A percentile compares a stretch with the other conserved stretches of the same genome.
phyloP scores from a whole-genome alignment of 2,797 vertebrate species.

The Hylomyscus alleni region DNA sequence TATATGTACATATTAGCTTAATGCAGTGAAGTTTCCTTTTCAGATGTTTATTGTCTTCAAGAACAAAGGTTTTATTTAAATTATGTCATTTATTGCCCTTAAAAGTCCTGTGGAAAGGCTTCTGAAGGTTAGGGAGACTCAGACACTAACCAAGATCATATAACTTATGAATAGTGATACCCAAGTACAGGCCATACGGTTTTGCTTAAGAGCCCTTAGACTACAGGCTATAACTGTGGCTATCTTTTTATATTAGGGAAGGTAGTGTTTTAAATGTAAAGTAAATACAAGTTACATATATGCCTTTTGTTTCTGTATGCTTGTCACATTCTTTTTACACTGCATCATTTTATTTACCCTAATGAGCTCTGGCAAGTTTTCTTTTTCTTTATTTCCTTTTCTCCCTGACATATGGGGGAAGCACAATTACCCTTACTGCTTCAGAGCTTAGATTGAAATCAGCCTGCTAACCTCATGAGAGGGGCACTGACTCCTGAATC shows the following conservation, averaged over 20 bases:
- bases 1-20: constrained; percentile 75
- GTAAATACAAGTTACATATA: not conserved
- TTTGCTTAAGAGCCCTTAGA: constrained; percentile 79
- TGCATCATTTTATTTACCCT: constrained; percentile 45
- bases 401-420: fast-evolving
- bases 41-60: constrained; percentile 84
- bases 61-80: not conserved
- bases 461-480: not conserved
- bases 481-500: not conserved
- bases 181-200: constrained; percentile 76
- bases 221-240: constrained; percentile 47
- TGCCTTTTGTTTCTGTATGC: constrained; percentile 40
- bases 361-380: not conserved
- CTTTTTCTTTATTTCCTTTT: not conserved
- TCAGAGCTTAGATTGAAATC: not conserved
- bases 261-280: constrained; percentile 63
- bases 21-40: constrained; percentile 82
- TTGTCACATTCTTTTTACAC: not conserved
- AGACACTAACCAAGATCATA: constrained; percentile 2
- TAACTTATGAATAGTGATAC: not conserved
- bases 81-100: constrained; percentile 35
- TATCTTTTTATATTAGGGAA: constrained; percentile 51
- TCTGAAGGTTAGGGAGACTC: not conserved
- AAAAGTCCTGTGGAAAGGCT: not conserved
- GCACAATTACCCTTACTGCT: not conserved